Base-by-base conservation (phyloP, 2,888 invertebrate genomes). In the Synanthedon formicaeformis region DNA sequence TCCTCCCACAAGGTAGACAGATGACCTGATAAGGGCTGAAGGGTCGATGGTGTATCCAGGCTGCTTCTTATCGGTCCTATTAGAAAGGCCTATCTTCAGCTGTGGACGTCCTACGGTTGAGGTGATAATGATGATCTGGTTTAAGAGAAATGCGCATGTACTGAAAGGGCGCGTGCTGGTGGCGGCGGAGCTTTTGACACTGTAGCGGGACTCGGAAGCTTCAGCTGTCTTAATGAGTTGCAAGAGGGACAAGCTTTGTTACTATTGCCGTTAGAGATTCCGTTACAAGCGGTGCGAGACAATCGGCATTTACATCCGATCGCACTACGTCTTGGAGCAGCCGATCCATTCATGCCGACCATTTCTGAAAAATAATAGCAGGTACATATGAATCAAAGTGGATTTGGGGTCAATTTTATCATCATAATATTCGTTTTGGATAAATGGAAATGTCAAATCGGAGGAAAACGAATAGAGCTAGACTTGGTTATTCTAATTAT, bases 111-210 rank as follows among this genome's bases (percentile, higher is more conserved):
- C 23, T 23, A 6, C 23, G 23, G 5, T 23, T 23, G 34, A 34
- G 34, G 8, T 34, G 34, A 34, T 34, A 10, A 10, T 34, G 10
- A 34, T 10, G 34, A 34, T 10, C 34, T 8, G 34, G 34, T 34
- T 34, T 65, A 72, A 1, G 61, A 54, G 40, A 68, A 70, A 53
- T 69, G 64, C 6, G 66, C 61, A 3, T 66, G 63, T 11, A 72
- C 63, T 0, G 68, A 67, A 5, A 65, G 54, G 1, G 67, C 68
- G 4, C 64, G 57, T 2, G 60, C 64, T 1, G 67, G 67, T 2
- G 64, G 57, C 0, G 56, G 45, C 4, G 60, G 52, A 4, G 57
- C 55, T 10, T 50, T 48, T 3, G 52, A 51, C 8, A 51, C 18
- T 11, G 50, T 50, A 12, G 50, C 50, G 2, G 54, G 52, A 4